Evolutionary conservation across 2,113 vertebrate genomes (phyloP).

Genomic region (Cercocebus atys): DNA sequence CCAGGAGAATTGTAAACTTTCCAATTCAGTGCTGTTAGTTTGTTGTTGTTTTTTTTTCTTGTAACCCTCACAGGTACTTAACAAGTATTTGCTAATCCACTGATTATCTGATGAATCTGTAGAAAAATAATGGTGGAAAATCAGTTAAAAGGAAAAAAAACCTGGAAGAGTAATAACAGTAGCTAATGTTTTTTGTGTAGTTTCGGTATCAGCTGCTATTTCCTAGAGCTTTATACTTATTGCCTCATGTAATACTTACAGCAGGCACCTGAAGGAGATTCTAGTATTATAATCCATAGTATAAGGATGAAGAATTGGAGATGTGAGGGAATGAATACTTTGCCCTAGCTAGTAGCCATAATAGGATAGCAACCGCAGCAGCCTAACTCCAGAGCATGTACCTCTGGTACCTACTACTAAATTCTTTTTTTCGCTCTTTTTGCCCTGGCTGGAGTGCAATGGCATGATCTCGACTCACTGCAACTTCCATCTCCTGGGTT

Average conservation of each 20-base stretch:
- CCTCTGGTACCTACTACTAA: too few species aligned
- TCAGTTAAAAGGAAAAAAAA: neutral
- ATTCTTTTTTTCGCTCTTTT: too few species aligned
- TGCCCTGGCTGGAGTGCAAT: too few species aligned
- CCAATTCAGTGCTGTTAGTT: neutral
- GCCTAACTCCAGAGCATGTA: neutral
- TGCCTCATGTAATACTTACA: neutral
- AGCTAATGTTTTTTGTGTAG: neutral
- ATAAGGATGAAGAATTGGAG: neutral
- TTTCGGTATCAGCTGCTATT: neutral
- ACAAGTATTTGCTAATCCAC: neutral
- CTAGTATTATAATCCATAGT: neutral
- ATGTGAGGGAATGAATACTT: neutral
- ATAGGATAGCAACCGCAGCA: neutral
- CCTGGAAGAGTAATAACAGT: neutral
- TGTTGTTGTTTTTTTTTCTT: neutral
- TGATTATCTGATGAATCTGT: neutral
- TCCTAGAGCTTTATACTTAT: neutral
- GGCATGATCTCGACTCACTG: too few species aligned
- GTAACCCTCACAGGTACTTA: neutral
- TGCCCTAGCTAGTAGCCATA: neutral
- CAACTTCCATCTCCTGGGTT: too few species aligned
- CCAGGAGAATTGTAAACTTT: neutral
- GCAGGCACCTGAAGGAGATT: neutral
- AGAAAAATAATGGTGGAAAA: slow-evolving; percentile 12